Evolutionary conservation across 37 sponge, comb jelly and placozoan species (phyloP), one percentile per base, ranked within the genome.

Genomic region (Lycopodina hypogea): DNA sequence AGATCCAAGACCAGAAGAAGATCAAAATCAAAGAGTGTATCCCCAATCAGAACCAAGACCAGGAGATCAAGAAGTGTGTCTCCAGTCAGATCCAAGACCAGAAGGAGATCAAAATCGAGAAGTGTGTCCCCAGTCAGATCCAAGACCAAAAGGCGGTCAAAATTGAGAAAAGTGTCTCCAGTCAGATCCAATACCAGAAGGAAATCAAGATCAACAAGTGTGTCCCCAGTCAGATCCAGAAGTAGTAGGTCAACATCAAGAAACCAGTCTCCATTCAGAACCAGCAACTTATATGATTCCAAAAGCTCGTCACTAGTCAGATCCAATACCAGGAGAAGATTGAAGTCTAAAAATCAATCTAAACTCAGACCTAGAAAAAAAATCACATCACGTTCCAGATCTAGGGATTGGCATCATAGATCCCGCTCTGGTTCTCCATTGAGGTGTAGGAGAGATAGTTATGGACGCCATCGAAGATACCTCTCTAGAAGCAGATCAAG

Each of bases 341-440:
- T 9, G 9, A 45, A 9, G 9, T 45, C 48, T 9, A 40, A 45
- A 42, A 21, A 23, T 18, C 33, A 15, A 26, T 70, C 70, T 9
- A 3, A 1, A 26, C 8, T 17, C 38, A 67, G 68, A 67, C 29
- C 60, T 18, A 59, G 60, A 12, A 2, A 26, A 29, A 56, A 36
- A 37, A 75, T 30, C 63, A 81, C 64, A 60, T 81, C 79, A 23
- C 78, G 63, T n/a, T 78, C 69, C 71, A 64, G 79, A 33, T 68
- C 79, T 24, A 58, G 48, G 21, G 22, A 42, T 23, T 28, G 62
- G 12, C 7, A 38, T 30, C 30, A 21, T 40, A 2, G 67, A 18
- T 78, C 69, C 28, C 70, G 28, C 53, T 71, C 63, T 53, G 1
- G 74, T 2, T 72, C 73, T 29, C 26, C 41, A 59, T 30, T 26